Base-by-base conservation (phyloP, 2,888 invertebrate genomes). In the Chrysolina americana region DNA sequence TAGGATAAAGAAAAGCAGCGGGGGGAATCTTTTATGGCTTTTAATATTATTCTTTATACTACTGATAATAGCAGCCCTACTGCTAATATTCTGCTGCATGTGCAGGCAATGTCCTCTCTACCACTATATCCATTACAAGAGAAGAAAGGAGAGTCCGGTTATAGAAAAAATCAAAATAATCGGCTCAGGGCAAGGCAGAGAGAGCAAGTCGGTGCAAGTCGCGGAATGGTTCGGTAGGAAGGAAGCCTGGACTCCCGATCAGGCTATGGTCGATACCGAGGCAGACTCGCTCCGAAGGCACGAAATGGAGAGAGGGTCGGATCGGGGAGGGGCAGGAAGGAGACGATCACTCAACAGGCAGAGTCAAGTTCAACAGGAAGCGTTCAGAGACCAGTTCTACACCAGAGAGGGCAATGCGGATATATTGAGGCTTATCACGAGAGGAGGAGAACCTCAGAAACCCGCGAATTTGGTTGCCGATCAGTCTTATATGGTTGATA, bases 201-300 rank as follows among this genome's bases (percentile, higher is more conserved):
- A 93, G 90, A 93, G 92, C 90, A 94, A 94, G 90, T 92, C 93
- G 83, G 91, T 94, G 87, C 93, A 93, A 91, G 91, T 94, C 87
- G 93, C 92, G 78, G 94, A 94, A 86, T 94, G 94, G 94, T 90
- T 90, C 85, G 92, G 93, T 84, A 90, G 93, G 86, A 92, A 94
- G 85, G 95, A 96, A 90, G 96, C 96, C 41, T 96, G 96, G 96
- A 95, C 95, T 84, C 95, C 95, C 53, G 95, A 95, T 87, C 79
- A 77, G 13, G 85, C 81, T 1, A 82, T 86, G 63, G 82, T 84
- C 4, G 88, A 90, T 70, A 88, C 88, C 6, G 92, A 93, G 73
- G 89, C 90, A 21, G 95, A 95, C 83, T 95, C 94, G 0, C 90
- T 95, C 82, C 89, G 93, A 77, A 90, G 94, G 72, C 94, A 95